Conservation (phyloP, 2,797 vertebrate genomes). For the Atherinosoma microstoma region DNA sequence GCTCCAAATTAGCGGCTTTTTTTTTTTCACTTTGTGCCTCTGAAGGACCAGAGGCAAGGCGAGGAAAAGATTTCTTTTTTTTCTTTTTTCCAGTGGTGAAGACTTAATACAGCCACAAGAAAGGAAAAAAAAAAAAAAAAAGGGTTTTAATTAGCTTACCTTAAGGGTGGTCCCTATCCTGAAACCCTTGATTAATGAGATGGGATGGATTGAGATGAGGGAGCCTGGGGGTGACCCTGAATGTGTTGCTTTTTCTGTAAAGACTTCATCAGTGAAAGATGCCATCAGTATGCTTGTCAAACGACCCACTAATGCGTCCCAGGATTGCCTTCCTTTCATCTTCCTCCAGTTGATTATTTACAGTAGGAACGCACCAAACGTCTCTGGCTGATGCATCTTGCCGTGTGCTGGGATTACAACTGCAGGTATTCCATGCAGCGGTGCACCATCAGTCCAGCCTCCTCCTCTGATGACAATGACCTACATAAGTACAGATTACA, state of each 20-base stretch:
- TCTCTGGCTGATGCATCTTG: slow-evolving; percentile 25
- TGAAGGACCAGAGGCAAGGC: slow-evolving; percentile 51
- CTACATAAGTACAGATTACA: slow-evolving; percentile 53
- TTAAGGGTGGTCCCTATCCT: slow-evolving; percentile 50
- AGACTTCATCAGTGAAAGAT: slow-evolving; percentile 45
- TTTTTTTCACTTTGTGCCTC: slow-evolving; percentile 73
- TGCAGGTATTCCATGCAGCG: slow-evolving; percentile 73
- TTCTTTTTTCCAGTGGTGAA: slow-evolving; percentile 33
- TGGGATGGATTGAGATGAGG: slow-evolving; percentile 49
- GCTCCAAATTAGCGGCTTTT: slow-evolving; percentile 73
- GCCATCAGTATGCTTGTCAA: slow-evolving; percentile 40
- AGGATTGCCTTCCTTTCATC: neutral
- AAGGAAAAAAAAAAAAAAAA: slow-evolving; percentile 48
- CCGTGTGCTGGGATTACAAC: slow-evolving; percentile 66
- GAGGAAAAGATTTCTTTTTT: slow-evolving; percentile 21
- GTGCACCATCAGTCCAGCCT: slow-evolving; percentile 54
- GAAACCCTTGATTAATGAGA: slow-evolving; percentile 66
- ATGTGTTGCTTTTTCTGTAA: slow-evolving; percentile 42
- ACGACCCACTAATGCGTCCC: neutral
- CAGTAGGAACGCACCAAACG: slow-evolving; percentile 9
- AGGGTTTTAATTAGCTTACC: slow-evolving; percentile 70
- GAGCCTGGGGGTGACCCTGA: slow-evolving; percentile 38
- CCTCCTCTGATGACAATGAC: slow-evolving; percentile 53
- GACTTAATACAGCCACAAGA: slow-evolving; percentile 49
- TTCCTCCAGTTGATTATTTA: neutral